Evolutionary conservation across 1,140 invertebrate genomes (phyloP).

Genomic region (Teleogryllus occipitalis): DNA sequence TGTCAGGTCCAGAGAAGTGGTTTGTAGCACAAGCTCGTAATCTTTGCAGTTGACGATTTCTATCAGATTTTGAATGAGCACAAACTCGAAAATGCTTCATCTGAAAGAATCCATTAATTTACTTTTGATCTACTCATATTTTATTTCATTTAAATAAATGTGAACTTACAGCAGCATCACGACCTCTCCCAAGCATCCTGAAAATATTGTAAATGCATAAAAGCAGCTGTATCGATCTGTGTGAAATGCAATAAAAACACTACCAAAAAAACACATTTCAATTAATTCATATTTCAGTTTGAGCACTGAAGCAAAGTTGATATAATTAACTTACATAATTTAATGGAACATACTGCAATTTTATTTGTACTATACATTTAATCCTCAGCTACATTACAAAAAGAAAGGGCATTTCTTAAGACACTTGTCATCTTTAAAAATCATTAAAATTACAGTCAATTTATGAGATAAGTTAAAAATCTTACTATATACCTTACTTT

Average conservation of each 20-base stretch:
- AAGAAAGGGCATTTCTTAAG: too few species aligned
- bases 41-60: constrained; percentile 36
- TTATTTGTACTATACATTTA: not conserved
- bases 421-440: not conserved
- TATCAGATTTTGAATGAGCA: constrained; percentile 35
- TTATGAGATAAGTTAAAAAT: not conserved
- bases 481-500: not conserved
- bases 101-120: constrained; percentile 29
- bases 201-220: constrained; percentile 28
- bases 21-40: constrained; percentile 36
- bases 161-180: constrained; percentile 42
- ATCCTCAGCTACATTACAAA: too few species aligned
- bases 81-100: constrained; percentile 39
- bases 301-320: too few species aligned
- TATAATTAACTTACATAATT: not conserved
- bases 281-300: too few species aligned
- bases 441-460: too few species aligned
- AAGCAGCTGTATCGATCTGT: not conserved
- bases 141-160: not conserved
- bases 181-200: constrained; percentile 41
- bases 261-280: too few species aligned
- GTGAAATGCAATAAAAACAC: too few species aligned
- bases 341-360: not conserved
- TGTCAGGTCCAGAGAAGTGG: constrained; percentile 36
- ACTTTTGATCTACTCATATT: not conserved